Conservation (phyloP, 2,888 invertebrate genomes). For the Ctenicera cuprea region DNA sequence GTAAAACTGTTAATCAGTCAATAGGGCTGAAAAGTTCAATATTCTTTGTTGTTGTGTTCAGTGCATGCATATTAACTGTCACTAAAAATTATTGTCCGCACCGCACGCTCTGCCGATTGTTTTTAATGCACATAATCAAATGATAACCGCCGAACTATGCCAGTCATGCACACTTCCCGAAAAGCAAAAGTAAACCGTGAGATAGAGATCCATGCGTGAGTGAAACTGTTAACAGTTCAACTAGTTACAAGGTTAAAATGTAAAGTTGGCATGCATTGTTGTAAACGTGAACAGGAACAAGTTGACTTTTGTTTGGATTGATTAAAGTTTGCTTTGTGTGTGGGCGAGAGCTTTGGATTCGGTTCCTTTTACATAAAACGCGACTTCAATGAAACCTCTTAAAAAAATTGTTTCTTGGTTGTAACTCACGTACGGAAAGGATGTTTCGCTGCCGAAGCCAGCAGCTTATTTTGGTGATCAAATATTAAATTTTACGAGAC, state of each 20-base stretch:
- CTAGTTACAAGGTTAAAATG: slow-evolving; percentile 25
- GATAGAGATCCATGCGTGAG: slow-evolving; percentile 35
- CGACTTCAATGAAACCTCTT: not conserved
- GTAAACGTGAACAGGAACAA: slow-evolving; percentile 20
- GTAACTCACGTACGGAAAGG: not conserved
- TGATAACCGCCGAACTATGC: slow-evolving; percentile 17
- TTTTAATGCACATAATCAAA: slow-evolving; percentile 4
- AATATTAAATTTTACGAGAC: slow-evolving; percentile 45
- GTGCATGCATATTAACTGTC: not conserved
- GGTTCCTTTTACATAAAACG: too few species aligned
- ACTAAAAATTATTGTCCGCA: not conserved
- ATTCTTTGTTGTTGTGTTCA: not conserved
- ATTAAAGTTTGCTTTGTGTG: not conserved
- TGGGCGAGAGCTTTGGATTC: not conserved
- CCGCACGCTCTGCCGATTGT: not conserved
- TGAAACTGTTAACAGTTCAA: slow-evolving; percentile 15
- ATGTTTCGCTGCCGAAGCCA: not conserved
- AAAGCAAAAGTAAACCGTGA: slow-evolving; percentile 35
- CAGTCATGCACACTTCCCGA: slow-evolving; percentile 21
- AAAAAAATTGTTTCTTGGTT: not conserved
- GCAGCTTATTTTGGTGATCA: slow-evolving; percentile 11
- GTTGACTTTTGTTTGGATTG: slow-evolving; percentile 10
- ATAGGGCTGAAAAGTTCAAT: too few species aligned
- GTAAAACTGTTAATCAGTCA: too few species aligned
- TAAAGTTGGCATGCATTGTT: slow-evolving; percentile 10